Evolutionary conservation across 2,113 vertebrate species (phyloP), one percentile per base, ranked within the genome.

Genomic region (Salvator merianae): DNA sequence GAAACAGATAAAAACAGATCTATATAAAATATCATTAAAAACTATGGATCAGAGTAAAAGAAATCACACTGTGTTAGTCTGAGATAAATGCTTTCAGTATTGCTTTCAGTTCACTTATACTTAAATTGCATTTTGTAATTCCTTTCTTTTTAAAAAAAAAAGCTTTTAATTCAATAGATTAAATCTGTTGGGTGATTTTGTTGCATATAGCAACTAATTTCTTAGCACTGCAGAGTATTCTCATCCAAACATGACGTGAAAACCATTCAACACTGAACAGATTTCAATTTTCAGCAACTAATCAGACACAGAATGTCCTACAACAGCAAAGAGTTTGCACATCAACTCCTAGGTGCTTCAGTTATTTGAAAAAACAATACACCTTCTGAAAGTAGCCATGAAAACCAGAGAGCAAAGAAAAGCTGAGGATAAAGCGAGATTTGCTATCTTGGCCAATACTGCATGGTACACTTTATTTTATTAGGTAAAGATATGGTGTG

Each of bases 401-500:
- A 85, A 91, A 91, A 77, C 71, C 82, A 83, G 85, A 66, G 53
- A 84, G 66, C 79, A 63, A 79, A 79, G 70, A 70, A 12, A 0
- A 86, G 55, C 77, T 59, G 68, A 73, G 74, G 81, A 85, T 78
- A 88, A 76, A 91, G 72, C 78, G 79, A 90, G 84, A 92, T 32
- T 75, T 89, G 79, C 76, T 89, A 87, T 86, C 84, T 84, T 84
- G 43, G 0, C 0, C 65, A 85, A 89, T 83, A 82, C 73, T 76
- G 59, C 68, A 38, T 38, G 66, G n/a, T 0, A 69, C 76, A 6
- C 90, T 93, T 91, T 84, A 91, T 83, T 92, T 89, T 89, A 91
- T 90, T 93, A 89, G 77, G 59, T 89, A 81, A 84, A 84, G 88
- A 85, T 88, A 88, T 0, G 6, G 81, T 91, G 88, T 88, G 87